Percentiles rank a stretch among this genome's conserved stretches.
These are phyloP conservation scores for Synaphobranchus kaupii DNA, from an alignment of 2,797 vertebrate genomes.

Conservation along the genomic window DNA sequence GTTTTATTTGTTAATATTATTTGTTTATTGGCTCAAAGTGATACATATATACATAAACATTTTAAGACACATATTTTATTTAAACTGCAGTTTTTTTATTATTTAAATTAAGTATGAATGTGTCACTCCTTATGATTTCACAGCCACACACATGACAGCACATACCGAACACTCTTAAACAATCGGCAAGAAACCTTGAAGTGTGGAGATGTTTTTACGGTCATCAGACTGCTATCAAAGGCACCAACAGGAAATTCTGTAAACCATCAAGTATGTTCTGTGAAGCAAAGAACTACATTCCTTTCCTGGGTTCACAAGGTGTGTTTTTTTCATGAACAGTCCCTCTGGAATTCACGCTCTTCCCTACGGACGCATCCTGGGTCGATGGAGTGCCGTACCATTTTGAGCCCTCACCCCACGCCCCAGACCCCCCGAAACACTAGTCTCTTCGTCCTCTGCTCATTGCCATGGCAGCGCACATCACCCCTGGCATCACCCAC, in stretches of 20 bases:
- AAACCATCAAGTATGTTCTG: neutral
- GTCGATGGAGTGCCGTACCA: slow-evolving; percentile 46
- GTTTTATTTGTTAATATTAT: too few species aligned
- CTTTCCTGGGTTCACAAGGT: slow-evolving; percentile 49
- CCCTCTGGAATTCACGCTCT: slow-evolving; percentile 50
- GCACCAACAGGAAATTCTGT: neutral
- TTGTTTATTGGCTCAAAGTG: too few species aligned
- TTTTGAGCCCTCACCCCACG: slow-evolving; percentile 26
- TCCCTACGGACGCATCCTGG: neutral
- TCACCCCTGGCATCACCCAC: slow-evolving; percentile 44
- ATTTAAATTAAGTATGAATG: neutral
- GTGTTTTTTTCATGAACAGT: slow-evolving; percentile 34
- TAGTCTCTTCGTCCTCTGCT: slow-evolving; percentile 52
- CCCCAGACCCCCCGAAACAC: slow-evolving; percentile 29
- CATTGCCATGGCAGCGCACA: slow-evolving; percentile 51
- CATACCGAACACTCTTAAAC: neutral
- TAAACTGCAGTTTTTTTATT: too few species aligned
- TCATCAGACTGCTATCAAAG: neutral
- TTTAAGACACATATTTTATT: too few species aligned
- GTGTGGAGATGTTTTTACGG: neutral
- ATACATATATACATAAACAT: too few species aligned
- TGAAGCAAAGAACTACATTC: slow-evolving; percentile 21
- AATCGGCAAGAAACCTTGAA: neutral
- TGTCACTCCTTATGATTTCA: neutral
- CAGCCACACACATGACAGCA: neutral